Percentiles rank a stretch among this genome's conserved stretches.
These are phyloP conservation scores for Streptopelia turtur DNA, from an alignment of 2,797 vertebrate genomes.

Conservation along the genomic window DNA sequence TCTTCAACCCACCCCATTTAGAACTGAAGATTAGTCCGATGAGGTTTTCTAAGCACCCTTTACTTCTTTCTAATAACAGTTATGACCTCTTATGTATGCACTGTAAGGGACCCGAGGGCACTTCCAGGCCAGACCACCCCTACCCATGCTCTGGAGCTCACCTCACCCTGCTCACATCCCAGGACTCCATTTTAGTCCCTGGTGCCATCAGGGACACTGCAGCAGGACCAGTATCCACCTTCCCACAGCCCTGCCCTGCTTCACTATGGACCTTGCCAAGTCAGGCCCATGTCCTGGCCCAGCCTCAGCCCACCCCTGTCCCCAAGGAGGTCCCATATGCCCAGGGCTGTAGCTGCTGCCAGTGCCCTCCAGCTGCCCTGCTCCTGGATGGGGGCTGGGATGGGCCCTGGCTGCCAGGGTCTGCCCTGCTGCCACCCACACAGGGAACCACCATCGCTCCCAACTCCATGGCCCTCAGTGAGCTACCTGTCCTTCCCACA, in stretches of 20 bases:
- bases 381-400: not conserved
- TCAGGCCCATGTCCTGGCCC: accelerated
- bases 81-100: not conserved
- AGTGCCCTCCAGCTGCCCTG: not conserved
- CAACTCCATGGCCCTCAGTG: accelerated
- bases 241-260: not conserved
- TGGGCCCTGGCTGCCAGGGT: not conserved
- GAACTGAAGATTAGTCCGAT: not conserved
- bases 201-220: accelerated
- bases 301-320: not conserved
- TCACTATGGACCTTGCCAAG: not conserved
- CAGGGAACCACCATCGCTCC: accelerated
- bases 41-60: not conserved
- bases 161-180: too few species aligned
- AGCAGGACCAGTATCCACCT: not conserved
- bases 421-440: too few species aligned
- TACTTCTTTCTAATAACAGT: not conserved
- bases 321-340: not conserved
- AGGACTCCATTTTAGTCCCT: not conserved
- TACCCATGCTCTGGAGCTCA: not conserved
- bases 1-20: not conserved
- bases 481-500: accelerated
- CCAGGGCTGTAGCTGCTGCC: not conserved
- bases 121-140: not conserved
- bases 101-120: not conserved